These are phyloP conservation scores for Hydrolagus colliei DNA, from an alignment of 2,797 vertebrate species.

Conservation along the genomic window DNA sequence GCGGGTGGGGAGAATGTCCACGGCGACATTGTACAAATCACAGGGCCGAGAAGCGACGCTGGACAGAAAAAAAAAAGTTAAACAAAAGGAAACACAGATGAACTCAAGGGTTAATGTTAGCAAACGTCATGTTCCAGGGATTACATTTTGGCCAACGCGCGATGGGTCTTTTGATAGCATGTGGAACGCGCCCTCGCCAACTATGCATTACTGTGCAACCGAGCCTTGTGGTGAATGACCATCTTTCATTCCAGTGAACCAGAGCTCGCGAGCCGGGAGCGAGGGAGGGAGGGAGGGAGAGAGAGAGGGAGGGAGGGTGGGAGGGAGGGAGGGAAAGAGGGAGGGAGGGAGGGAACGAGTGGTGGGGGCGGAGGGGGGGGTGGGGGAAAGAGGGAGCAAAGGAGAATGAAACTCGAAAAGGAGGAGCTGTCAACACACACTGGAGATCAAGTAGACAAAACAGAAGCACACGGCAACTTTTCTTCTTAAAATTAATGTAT, in stretches of 20 bases:
- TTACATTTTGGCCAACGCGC: neutral
- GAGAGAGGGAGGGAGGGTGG: too few species aligned
- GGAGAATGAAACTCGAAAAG: too few species aligned
- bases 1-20: neutral
- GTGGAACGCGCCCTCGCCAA: neutral
- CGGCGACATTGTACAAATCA: neutral
- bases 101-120: too few species aligned
- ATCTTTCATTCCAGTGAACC: neutral
- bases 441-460: neutral
- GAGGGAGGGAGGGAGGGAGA: neutral
- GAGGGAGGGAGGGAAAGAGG: too few species aligned
- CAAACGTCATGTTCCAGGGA: too few species aligned
- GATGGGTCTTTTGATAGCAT: neutral
- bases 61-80: neutral
- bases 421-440: too few species aligned
- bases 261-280: neutral
- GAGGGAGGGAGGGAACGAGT: neutral
- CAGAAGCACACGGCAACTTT: neutral
- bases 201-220: neutral
- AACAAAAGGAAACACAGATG: too few species aligned
- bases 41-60: neutral
- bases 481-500: neutral
- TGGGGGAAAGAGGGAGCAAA: neutral
- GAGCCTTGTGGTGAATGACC: neutral
- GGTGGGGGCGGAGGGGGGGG: neutral